Base-by-base conservation (phyloP, 2,113 vertebrate species). In the Otus sunia region DNA sequence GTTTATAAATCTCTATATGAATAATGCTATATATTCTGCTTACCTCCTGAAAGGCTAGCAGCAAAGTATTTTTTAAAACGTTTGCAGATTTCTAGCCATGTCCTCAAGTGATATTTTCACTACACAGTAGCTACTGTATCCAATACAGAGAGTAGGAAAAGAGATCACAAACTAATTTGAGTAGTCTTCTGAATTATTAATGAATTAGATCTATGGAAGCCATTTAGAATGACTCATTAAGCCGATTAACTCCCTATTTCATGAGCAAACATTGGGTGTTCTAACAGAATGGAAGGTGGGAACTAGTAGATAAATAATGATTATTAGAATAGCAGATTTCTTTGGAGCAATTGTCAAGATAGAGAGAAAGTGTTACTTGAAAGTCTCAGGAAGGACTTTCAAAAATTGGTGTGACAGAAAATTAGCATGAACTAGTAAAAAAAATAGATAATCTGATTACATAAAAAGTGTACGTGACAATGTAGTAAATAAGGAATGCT, bases 141-240 rank as follows among this genome's bases (percentile, higher is more conserved):
- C 19, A 32, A 30, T 23, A 30, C 9, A 47, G 56, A 49, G 45
- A 63, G 60, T 0, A 59, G 45, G 25, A 78, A 55, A 21, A 63
- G 29, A 26, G 26, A 77, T 67, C n/a, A 30, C n/a, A 75, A 77
- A 68, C 49, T 83, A 55, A 88, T 67, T 87, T 82, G 47, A 95
- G 55, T 21, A 52, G 55, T 64, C 55, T 47, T 77, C 66, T 96
- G 88, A 91, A 90, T 93, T 81, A 93, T 95, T 95, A 93, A 96
- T 91, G 68, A 83, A 83, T 80, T 34, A 96, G 86, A 89, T 64
- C 73, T 83, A 95, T 76, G 87, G 71, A 63, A 95, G 32, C 21
- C 71, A 92, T 79, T 94, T 68, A 53, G 59, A 85, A 79, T 73
- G 87, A 95, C 90, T 79, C 93, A 90, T 90, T 82, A 94, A 87